Conservation (phyloP, 2,888 invertebrate genomes). For the Agrotis segetum region DNA sequence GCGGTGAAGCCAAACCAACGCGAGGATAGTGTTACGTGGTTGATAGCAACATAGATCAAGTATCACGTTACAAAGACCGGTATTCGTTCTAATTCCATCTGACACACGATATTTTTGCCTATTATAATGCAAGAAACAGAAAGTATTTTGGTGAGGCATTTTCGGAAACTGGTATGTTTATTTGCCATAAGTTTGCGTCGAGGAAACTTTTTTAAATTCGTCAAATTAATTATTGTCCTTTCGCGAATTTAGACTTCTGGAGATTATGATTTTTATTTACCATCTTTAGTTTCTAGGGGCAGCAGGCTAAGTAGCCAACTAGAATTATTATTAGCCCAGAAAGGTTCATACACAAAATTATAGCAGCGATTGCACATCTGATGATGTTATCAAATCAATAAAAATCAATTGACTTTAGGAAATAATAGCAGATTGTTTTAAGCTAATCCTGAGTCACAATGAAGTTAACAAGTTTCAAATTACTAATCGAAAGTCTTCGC, state of each 20-base stretch:
- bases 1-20: conserved; percentile 82
- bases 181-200: not conserved
- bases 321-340: too few species aligned
- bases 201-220: conserved; percentile 1
- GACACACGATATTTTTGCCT: conserved; percentile 37
- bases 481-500: conserved; percentile 11
- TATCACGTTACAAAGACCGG: conserved; percentile 58
- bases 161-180: conserved; percentile 11
- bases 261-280: too few species aligned
- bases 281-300: too few species aligned
- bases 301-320: too few species aligned
- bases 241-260: not conserved
- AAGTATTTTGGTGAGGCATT: conserved; percentile 8
- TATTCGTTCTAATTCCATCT: conserved; percentile 53
- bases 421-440: not conserved
- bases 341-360: too few species aligned
- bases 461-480: conserved; percentile 8
- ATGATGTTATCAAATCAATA: not conserved
- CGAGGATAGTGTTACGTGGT: conserved; percentile 78
- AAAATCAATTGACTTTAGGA: not conserved
- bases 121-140: conserved; percentile 8
- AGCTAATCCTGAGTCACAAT: too few species aligned
- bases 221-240: not conserved
- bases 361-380: not conserved
- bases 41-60: conserved; percentile 57